Percentiles rank a stretch among this genome's conserved stretches.
These are phyloP conservation scores for Pollenia angustigena DNA, from an alignment of 2,888 invertebrate genomes.

Conservation along the genomic window DNA sequence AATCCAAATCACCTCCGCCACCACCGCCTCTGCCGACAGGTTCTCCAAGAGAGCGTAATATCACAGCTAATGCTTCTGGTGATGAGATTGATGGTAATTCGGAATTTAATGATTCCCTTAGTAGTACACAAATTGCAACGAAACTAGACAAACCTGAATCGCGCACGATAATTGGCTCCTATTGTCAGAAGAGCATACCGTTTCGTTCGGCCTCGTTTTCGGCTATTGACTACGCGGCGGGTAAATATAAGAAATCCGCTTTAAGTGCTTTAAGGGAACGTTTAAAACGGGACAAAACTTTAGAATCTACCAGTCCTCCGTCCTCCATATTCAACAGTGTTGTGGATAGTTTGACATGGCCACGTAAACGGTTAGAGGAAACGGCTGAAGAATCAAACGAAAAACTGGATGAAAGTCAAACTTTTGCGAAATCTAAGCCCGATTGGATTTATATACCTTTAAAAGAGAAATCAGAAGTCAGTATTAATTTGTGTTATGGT, in stretches of 20 bases:
- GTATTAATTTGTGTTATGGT: slow-evolving; percentile 79
- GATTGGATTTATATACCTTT: slow-evolving; percentile 81
- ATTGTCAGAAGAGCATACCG: slow-evolving; percentile 88
- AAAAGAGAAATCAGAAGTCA: slow-evolving; percentile 79
- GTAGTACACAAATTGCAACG: slow-evolving; percentile 80
- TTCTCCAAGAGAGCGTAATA: slow-evolving; percentile 39
- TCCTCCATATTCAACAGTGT: slow-evolving; percentile 77
- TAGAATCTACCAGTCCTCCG: slow-evolving; percentile 78
- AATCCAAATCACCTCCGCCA: slow-evolving; percentile 79
- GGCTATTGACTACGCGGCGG: slow-evolving; percentile 90
- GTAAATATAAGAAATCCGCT: slow-evolving; percentile 86
- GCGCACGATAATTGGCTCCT: slow-evolving; percentile 87
- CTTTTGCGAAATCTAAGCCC: slow-evolving; percentile 74
- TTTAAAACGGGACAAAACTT: slow-evolving; percentile 80
- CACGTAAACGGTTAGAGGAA: slow-evolving; percentile 48
- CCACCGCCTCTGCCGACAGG: slow-evolving; percentile 9
- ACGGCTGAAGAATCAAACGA: slow-evolving; percentile 55
- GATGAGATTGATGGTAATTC: slow-evolving; percentile 37
- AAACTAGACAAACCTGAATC: slow-evolving; percentile 86
- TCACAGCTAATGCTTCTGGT: neutral
- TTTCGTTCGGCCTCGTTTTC: slow-evolving; percentile 94
- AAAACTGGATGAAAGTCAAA: slow-evolving; percentile 54
- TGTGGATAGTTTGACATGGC: slow-evolving; percentile 73
- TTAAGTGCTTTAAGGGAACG: slow-evolving; percentile 82
- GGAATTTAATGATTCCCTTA: slow-evolving; percentile 49